Evolutionary conservation across 2,113 vertebrate genomes (phyloP).

Genomic region (Paracanthobrama guichenoti): DNA sequence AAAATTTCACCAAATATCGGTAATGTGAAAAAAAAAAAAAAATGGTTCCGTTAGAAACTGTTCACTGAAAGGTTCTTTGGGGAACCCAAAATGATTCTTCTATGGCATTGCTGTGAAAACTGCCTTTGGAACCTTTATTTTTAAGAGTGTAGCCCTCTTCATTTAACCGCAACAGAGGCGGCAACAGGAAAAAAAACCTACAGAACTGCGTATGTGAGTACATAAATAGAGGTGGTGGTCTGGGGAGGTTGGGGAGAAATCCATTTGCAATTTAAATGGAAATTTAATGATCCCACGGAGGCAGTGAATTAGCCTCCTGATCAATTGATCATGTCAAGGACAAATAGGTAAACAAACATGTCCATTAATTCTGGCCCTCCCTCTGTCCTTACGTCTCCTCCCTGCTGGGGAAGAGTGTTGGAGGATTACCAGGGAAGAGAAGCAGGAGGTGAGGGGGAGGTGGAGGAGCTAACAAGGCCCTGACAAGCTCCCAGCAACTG

Average conservation of each 20-base stretch:
- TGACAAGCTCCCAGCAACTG: conserved; percentile 48
- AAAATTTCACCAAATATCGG: too few relatives aligned
- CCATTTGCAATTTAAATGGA: conserved; percentile 81
- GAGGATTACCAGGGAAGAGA: conserved; percentile 64
- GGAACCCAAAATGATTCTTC: not conserved
- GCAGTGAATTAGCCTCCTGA: conserved; percentile 80
- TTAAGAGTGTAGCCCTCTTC: not conserved
- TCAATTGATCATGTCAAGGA: conserved; percentile 79
- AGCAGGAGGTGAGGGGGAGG: conserved; percentile 37
- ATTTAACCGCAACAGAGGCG: not conserved
- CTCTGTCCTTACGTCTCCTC: conserved; percentile 54
- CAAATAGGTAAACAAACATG: conserved; percentile 78
- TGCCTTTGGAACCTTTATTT: not conserved
- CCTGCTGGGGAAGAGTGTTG: conserved; percentile 67
- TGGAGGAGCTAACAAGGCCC: conserved; percentile 50
- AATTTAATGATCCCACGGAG: conserved; percentile 81
- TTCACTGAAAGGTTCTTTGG: not conserved
- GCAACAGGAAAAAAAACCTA: not conserved
- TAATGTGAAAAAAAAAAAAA: too few relatives aligned
- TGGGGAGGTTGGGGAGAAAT: conserved; percentile 66
- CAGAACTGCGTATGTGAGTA: conserved; percentile 20
- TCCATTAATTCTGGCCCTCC: conserved; percentile 68
- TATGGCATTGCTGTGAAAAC: not conserved
- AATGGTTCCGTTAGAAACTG: not conserved
- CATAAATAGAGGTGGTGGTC: conserved; percentile 41